These are phyloP conservation scores for Rosalia funebris DNA, from an alignment of 2,888 invertebrate genomes.

Conservation along the genomic window DNA sequence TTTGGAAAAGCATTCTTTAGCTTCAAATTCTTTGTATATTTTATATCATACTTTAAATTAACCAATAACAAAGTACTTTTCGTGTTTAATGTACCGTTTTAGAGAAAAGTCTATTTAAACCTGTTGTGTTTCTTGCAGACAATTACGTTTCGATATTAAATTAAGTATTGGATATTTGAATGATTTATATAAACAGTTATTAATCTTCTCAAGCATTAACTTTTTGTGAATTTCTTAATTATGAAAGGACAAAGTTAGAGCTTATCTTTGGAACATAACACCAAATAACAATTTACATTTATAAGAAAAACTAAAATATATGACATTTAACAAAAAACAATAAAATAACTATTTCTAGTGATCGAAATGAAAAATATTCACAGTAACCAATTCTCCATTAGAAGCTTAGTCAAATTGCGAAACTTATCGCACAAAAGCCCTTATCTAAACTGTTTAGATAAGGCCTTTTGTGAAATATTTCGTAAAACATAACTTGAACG, in stretches of 20 bases:
- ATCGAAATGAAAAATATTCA: no score
- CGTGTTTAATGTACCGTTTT: background rate
- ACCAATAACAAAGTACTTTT: background rate
- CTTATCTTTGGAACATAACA: background rate
- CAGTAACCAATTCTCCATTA: no score
- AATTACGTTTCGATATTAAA: background rate
- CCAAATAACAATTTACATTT: background rate
- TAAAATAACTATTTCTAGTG: background rate
- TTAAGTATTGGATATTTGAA: background rate
- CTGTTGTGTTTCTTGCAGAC: background rate
- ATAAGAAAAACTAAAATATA: background rate
- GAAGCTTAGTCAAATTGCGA: no score
- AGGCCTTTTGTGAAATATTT: no score
- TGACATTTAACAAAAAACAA: background rate
- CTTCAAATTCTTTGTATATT: background rate
- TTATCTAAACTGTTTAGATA: no score
- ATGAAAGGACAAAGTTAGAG: background rate
- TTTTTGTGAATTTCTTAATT: background rate
- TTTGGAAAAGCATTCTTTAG: no score
- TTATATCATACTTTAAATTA: background rate
- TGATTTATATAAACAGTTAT: background rate
- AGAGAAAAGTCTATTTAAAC: conserved; percentile 5
- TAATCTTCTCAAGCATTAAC: background rate
- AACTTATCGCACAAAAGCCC: no score
- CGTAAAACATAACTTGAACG: no score